A percentile compares a stretch with the other conserved stretches of the same genome.
These are phyloP conservation scores for Gopherus evgoodei DNA, from an alignment of 2,113 vertebrate genomes.

Conservation along the genomic window DNA sequence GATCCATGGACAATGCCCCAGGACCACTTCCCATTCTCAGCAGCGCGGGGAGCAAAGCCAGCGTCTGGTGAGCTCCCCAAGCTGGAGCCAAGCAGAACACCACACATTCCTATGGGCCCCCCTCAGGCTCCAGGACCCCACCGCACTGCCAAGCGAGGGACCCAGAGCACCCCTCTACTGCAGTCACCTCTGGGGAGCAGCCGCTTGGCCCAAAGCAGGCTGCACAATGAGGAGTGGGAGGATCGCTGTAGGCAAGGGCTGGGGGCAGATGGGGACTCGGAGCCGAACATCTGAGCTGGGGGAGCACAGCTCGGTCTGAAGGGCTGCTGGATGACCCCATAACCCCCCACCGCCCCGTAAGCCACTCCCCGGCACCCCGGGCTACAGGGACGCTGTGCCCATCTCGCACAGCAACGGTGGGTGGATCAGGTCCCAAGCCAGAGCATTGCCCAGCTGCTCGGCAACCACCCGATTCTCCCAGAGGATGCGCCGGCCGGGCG, in stretches of 20 bases:
- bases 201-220: neutral
- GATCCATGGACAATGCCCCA: too few species aligned
- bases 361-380: accelerated
- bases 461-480: neutral
- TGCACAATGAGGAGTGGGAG: too few species aligned
- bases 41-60: too few species aligned
- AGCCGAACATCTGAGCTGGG: too few species aligned
- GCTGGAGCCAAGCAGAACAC: neutral
- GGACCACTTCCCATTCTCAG: too few species aligned
- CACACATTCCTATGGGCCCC: too few species aligned
- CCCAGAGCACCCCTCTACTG: neutral
- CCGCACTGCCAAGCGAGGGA: neutral
- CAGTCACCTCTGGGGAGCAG: neutral
- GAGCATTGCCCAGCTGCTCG: neutral
- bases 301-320: neutral
- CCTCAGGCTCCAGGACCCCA: neutral
- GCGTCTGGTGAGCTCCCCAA: neutral
- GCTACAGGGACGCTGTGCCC: neutral
- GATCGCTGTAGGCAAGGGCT: too few species aligned
- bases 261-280: neutral
- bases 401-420: neutral
- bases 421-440: neutral
- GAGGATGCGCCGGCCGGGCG: neutral
- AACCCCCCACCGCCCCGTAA: too few species aligned
- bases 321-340: neutral